phyloP scores from a whole-genome alignment of 2,888 invertebrate species.

The Lomographa bimaculata region DNA sequence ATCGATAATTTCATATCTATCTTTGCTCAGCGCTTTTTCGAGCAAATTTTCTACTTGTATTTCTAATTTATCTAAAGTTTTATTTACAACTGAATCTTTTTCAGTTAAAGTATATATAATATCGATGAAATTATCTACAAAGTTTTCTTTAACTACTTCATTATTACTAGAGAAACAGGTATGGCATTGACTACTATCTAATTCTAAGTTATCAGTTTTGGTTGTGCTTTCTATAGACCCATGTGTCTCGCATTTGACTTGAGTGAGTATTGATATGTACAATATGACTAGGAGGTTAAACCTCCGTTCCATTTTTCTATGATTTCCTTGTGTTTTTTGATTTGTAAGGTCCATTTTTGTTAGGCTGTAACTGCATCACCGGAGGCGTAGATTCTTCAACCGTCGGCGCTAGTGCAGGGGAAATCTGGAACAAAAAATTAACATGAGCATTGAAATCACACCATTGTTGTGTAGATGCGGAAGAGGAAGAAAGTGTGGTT shows the following conservation, averaged over 20 bases:
- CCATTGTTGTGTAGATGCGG: conserved; percentile 20
- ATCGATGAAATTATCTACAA: conserved; percentile 57
- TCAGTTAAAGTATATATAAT: conserved; percentile 56
- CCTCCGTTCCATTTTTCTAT: conserved; percentile 61
- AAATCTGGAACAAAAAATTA: conserved; percentile 61
- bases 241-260: conserved; percentile 60
- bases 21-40: conserved; percentile 81
- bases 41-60: conserved; percentile 81
- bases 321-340: conserved; percentile 46
- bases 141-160: conserved; percentile 30
- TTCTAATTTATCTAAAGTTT: conserved; percentile 67
- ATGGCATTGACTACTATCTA: conserved; percentile 75
- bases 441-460: conserved; percentile 22
- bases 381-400: conserved; percentile 29
- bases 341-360: conserved; percentile 60
- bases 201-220: conserved; percentile 52
- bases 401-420: conserved; percentile 39
- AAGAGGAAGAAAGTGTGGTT: conserved; percentile 7
- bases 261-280: conserved; percentile 55
- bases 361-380: conserved; percentile 66
- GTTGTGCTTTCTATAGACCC: conserved; percentile 47
- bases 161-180: conserved; percentile 67
- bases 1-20: conserved; percentile 82
- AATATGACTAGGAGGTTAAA: conserved; percentile 53
- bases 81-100: conserved; percentile 60